A percentile compares a stretch with the other conserved stretches of the same genome.
These are phyloP conservation scores for Telenomus remus DNA, from an alignment of 1,140 invertebrate species.

Conservation along the genomic window DNA sequence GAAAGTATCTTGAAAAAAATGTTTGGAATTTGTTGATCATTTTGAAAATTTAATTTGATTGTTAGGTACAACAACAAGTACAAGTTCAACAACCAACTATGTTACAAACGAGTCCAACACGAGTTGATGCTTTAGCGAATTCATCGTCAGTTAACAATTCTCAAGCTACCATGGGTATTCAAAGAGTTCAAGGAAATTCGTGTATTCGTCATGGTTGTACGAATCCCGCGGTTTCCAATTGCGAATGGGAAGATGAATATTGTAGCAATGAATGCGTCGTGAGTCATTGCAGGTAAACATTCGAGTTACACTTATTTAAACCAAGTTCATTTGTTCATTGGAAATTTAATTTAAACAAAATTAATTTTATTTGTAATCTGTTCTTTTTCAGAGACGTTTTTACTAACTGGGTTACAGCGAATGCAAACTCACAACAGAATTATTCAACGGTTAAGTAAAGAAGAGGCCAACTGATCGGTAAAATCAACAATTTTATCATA, in stretches of 20 bases:
- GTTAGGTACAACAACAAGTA: conserved; percentile 69
- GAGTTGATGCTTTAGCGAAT: conserved; percentile 68
- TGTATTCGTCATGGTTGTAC: conserved; percentile 93
- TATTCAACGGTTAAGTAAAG: conserved; percentile 78
- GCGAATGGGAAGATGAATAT: conserved; percentile 98
- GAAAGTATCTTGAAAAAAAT: no score
- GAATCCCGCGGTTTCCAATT: conserved; percentile 92
- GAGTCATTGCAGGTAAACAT: conserved; percentile 89
- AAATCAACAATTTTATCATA: background rate
- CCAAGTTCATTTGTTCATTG: no score
- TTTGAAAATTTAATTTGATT: background rate
- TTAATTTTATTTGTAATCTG: no score
- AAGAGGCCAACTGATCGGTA: background rate
- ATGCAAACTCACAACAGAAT: conserved; percentile 82
- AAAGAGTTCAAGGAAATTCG: conserved; percentile 77
- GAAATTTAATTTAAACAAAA: no score
- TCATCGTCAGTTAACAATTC: conserved; percentile 64
- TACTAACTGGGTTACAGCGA: conserved; percentile 90
- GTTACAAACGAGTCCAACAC: conserved; percentile 71
- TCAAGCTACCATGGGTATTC: conserved; percentile 74
- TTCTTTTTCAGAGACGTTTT: conserved; percentile 88
- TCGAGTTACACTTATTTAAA: no score
- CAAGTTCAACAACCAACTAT: conserved; percentile 70
- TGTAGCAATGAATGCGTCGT: conserved; percentile 98
- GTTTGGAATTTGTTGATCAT: conserved; percentile 1